These are phyloP conservation scores for Lacanobia wlatinum DNA, from an alignment of 2,888 invertebrate genomes.

Conservation along the genomic window DNA sequence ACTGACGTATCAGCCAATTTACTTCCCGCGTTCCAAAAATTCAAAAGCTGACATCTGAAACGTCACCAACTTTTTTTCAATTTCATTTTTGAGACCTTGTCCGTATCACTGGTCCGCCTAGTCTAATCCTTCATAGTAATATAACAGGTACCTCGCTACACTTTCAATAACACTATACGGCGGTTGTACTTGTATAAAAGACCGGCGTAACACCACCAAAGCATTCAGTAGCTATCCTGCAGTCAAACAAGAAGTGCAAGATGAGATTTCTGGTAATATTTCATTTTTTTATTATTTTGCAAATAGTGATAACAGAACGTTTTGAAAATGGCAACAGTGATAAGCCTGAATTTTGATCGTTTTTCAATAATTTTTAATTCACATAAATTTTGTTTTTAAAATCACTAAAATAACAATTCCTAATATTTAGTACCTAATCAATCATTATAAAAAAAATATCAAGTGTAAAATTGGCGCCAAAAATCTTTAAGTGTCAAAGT, in stretches of 20 bases:
- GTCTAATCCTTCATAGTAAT: slow-evolving; percentile 64
- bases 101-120: slow-evolving; percentile 62
- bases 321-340: slow-evolving; percentile 23
- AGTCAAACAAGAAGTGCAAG: slow-evolving; percentile 89
- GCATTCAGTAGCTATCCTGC: slow-evolving; percentile 89
- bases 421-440: neutral
- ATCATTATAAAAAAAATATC: neutral
- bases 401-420: neutral
- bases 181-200: slow-evolving; percentile 83
- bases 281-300: slow-evolving; percentile 62
- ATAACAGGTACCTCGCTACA: slow-evolving; percentile 69
- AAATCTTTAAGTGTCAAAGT: slow-evolving; percentile 15
- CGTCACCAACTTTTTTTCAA: slow-evolving; percentile 35
- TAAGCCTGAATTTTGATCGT: neutral
- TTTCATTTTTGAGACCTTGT: slow-evolving; percentile 61
- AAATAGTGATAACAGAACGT: slow-evolving; percentile 53
- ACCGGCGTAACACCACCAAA: slow-evolving; percentile 70
- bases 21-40: neutral
- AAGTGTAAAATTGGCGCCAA: slow-evolving; percentile 30
- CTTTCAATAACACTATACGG: slow-evolving; percentile 80
- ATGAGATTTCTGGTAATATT: slow-evolving; percentile 89
- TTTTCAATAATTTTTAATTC: neutral
- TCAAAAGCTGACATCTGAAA: slow-evolving; percentile 11
- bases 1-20: neutral
- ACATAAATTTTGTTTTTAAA: neutral